A percentile compares a stretch with the other conserved stretches of the same genome.
Conservation (phyloP, 2,797 vertebrate genomes). For the Phrynocephalus guinanensis region DNA sequence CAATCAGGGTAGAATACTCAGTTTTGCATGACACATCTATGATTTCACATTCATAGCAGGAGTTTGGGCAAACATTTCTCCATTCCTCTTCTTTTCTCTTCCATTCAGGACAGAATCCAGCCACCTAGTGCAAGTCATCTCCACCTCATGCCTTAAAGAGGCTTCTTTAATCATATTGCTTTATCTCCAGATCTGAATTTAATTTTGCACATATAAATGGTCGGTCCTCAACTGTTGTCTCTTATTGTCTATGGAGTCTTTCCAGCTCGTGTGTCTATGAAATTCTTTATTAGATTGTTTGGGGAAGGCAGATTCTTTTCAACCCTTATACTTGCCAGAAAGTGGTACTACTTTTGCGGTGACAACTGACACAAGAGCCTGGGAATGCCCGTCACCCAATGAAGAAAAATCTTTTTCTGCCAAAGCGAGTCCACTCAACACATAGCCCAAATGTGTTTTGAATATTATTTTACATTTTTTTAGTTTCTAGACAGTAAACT, state of each 20-base stretch:
- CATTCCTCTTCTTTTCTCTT: neutral
- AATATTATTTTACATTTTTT: neutral
- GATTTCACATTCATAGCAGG: neutral
- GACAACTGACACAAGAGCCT: neutral
- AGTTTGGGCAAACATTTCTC: neutral
- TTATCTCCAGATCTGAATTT: neutral
- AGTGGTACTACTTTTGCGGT: neutral
- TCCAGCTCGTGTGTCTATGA: neutral
- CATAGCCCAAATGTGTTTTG: neutral
- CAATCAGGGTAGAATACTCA: slow-evolving; percentile 12
- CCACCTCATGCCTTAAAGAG: no score
- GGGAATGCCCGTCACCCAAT: neutral
- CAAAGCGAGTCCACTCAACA: neutral
- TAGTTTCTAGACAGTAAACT: neutral
- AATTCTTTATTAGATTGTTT: neutral
- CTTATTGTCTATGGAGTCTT: neutral
- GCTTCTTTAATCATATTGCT: neutral
- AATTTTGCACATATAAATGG: no score
- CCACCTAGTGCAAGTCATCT: neutral
- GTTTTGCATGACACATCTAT: neutral
- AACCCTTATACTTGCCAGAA: neutral
- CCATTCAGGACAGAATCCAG: neutral
- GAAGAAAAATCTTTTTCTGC: neutral
- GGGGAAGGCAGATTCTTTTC: neutral
- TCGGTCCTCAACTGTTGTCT: neutral